Percentiles rank a stretch among this genome's conserved stretches.
phyloP scores from a whole-genome alignment of 2,113 vertebrate genomes.

The Jaculus jaculus region DNA sequence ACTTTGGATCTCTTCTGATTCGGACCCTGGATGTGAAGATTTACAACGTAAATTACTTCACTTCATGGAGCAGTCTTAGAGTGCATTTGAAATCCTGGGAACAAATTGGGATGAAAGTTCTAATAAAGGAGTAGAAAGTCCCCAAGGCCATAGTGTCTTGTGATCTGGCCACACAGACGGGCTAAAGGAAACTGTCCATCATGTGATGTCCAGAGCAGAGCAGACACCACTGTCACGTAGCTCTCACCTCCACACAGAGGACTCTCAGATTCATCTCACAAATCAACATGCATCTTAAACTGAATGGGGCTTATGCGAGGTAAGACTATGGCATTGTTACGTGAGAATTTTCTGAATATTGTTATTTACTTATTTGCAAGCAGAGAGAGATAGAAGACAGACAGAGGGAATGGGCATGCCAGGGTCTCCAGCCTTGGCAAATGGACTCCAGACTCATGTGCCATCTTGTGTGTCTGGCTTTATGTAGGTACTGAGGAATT shows the following conservation, averaged over 20 bases:
- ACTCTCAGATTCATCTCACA: background rate
- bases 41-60: background rate
- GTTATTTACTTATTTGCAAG: no score
- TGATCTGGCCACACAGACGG: rapidly evolving
- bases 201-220: rapidly evolving
- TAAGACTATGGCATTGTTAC: background rate
- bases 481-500: no score
- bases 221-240: rapidly evolving
- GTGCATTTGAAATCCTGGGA: background rate
- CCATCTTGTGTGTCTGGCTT: no score
- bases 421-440: no score
- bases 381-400: no score
- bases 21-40: background rate
- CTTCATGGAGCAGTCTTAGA: background rate
- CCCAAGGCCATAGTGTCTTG: background rate
- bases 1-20: background rate
- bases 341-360: background rate
- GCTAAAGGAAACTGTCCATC: rapidly evolving
- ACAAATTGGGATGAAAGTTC: background rate
- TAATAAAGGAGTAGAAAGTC: background rate
- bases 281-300: background rate
- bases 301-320: background rate
- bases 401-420: no score
- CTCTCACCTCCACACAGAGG: no score
- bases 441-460: no score